Base-by-base conservation (phyloP, 2,797 vertebrate genomes). In the Lithobates sylvaticus region DNA sequence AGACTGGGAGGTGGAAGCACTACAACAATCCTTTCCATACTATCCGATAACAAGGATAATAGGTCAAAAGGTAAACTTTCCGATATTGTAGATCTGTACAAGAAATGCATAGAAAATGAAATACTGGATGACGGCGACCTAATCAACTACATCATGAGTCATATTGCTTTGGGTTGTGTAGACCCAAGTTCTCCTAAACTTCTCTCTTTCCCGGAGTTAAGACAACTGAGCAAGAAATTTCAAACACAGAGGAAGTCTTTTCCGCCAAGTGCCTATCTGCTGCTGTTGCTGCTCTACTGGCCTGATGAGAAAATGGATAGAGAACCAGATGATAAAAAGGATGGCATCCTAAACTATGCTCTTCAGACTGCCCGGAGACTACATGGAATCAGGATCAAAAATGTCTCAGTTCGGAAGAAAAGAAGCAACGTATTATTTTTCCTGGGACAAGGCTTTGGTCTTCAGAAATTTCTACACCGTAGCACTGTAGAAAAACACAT, bases 271-370 rank as follows among this genome's bases (percentile, higher is more conserved):
- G 93, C 95, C 16, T 36, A 93, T 47, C 96, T 96, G 88, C 81
- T 96, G 72, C 92, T 94, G 13, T 95, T 94, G 5, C 86, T 97
- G 72, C 85, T 97, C 0, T 96, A 95, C 88, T 97, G 96, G 96
- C 96, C 96, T 84, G 96, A 96, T 36, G 93, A 95, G 36, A 84
- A 81, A 27, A 39, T 92, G 34, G 93, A 96, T 88, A 91, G 71
- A 44, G 88, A 91, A 2, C 64, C n/a, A 0, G 93, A 92, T 10
- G 91, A 90, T 12, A 87, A 93, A 0, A 96, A 96, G 87, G 94
- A 94, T 39, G 90, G 93, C 69, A 94, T 88, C 47, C 91, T 97
- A 0, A 92, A 90, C 39, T 86, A 89, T 3, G 94, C 95, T 18
- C 86, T 96, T 90, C 91, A 95, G 86, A 89, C 91, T 21, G 70